Base-by-base conservation (phyloP, 2,888 invertebrate genomes). In the Philonicus albiceps region DNA sequence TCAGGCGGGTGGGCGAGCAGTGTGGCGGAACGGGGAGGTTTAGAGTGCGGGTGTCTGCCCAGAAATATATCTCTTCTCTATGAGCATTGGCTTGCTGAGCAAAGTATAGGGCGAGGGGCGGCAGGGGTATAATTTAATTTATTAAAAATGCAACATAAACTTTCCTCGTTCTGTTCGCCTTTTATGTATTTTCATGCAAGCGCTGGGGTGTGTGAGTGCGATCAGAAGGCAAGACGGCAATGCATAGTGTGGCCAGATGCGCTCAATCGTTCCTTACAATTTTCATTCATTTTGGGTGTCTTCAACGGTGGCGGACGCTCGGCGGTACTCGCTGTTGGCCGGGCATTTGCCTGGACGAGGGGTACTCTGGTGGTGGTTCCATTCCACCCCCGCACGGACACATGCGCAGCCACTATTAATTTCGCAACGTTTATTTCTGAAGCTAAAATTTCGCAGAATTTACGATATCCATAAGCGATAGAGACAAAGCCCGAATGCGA, bases 121-220 rank as follows among this genome's bases (percentile, higher is more conserved):
- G 43, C 40, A 30, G 83, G 83, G 49, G 43, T 19, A 84, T 84
- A 84, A 84, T 84, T 84, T 84, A 84, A 84, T 84, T 84, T 84
- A 84, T 84, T 84, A 84, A 84, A 84, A 84, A 84, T 84, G 84
- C 84, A 84, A 84, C 84, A 84, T 84, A 84, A 84, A 84, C 84
- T 84, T 84, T 84, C 64, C 73, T 73, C 73, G n/a, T 49, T 73
- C 53, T 49, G 31, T 64, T 40, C 73, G 27, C 16, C 22, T 64
- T 49, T 19, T 83, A 22, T 83, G 19, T 64, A 64, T 43, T 64
- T 64, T 64, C 27, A 64, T 64, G 64, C 64, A 64, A 11, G 11
- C 40, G 22, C n/a, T 13, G 27, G 19, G 43, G 40, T 64, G 64
- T 27, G 40, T n/a, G 37, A 43, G 40, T 43, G 76, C 11, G 76